phyloP scores from a whole-genome alignment of 2,888 invertebrate species.

The Trichopria drosophilae region DNA sequence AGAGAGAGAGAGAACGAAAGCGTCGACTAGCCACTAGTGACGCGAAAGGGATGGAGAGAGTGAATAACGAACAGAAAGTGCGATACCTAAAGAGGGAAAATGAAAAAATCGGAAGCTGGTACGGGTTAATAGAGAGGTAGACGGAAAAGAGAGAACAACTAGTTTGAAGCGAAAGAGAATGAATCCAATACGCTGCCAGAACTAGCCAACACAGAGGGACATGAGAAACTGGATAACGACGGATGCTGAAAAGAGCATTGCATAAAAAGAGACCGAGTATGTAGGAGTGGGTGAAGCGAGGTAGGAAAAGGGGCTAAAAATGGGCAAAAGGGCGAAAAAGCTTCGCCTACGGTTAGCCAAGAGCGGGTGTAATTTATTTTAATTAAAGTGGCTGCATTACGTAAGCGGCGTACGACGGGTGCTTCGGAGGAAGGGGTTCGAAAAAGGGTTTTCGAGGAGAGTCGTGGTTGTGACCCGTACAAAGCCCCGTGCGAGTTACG shows the following conservation, averaged over 20 bases:
- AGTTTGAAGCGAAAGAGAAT: too few relatives aligned
- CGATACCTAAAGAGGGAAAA: too few relatives aligned
- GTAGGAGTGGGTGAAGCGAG: slow-evolving; percentile 11
- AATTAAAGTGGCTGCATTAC: slow-evolving; percentile 58
- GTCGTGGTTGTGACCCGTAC: slow-evolving; percentile 6
- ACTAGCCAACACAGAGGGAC: too few relatives aligned
- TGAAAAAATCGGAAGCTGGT: too few relatives aligned
- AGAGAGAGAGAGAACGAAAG: slow-evolving; percentile 33
- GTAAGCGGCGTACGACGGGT: slow-evolving; percentile 46
- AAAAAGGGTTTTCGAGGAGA: slow-evolving; percentile 41
- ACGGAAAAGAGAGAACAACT: too few relatives aligned
- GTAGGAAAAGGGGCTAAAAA: slow-evolving; percentile 9
- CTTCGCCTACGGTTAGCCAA: slow-evolving; percentile 33
- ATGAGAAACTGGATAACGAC: too few relatives aligned
- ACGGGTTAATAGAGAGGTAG: too few relatives aligned
- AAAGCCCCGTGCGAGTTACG: slow-evolving; percentile 8
- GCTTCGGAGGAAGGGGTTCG: slow-evolving; percentile 47
- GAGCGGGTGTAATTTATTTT: slow-evolving; percentile 56
- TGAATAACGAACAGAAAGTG: too few relatives aligned
- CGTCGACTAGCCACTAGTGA: too few relatives aligned
- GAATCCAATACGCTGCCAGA: too few relatives aligned
- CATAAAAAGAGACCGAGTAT: slow-evolving; percentile 15
- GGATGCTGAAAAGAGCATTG: slow-evolving; percentile 13
- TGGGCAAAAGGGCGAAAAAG: slow-evolving; percentile 29
- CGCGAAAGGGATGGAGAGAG: too few relatives aligned